A percentile compares a stretch with the other conserved stretches of the same genome.
Conservation (phyloP, 1,140 invertebrate genomes). For the Dendrolimus punctatus region DNA sequence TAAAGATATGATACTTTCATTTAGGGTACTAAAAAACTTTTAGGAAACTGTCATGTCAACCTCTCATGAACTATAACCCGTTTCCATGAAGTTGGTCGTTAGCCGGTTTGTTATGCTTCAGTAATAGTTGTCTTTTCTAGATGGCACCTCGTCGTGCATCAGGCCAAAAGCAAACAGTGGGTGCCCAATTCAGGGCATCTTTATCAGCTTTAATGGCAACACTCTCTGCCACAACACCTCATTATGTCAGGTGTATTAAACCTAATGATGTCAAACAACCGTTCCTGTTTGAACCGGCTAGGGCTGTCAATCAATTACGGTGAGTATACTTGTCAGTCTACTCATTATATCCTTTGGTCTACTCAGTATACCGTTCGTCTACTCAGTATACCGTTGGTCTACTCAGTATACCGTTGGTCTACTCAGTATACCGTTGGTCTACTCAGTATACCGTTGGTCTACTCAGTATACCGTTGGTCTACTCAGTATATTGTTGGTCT, state of each 20-base stretch:
- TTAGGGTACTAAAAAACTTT: no score
- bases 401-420: no score
- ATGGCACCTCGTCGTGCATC: constrained; percentile 46
- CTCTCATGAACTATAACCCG: no score
- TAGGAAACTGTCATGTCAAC: no score
- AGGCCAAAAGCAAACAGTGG: constrained; percentile 76
- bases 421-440: no score
- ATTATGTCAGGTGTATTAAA: constrained; percentile 99
- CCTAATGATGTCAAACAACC: constrained; percentile 95
- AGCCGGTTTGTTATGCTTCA: neutral
- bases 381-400: no score
- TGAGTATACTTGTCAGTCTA: constrained; percentile 9
- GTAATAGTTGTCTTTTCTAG: constrained; percentile 15
- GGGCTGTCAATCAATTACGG: constrained; percentile 94
- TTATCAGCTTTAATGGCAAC: constrained; percentile 93
- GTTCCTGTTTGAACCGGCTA: constrained; percentile 90
- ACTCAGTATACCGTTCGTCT: no score
- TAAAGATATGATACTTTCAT: no score
- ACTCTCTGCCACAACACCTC: constrained; percentile 95
- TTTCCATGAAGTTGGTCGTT: no score
- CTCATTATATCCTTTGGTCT: neutral
- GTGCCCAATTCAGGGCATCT: constrained; percentile 95
- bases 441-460: no score
- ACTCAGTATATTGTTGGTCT: no score
- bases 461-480: no score